These are phyloP conservation scores for Eucera pruinosa DNA, from an alignment of 2,888 invertebrate species.

Conservation along the genomic window DNA sequence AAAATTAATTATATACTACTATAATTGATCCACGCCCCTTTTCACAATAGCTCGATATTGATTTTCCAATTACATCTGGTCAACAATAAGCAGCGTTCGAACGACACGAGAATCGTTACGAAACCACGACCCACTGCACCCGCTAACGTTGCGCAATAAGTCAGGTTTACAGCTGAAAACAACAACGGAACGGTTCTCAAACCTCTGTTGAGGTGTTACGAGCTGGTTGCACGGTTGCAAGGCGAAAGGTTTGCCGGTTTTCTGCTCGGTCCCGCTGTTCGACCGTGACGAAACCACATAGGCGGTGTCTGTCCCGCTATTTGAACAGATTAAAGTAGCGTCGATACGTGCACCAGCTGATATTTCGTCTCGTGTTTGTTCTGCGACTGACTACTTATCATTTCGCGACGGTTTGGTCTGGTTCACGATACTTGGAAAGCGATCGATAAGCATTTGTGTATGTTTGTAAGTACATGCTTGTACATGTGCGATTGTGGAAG, in stretches of 20 bases:
- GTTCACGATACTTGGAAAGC: neutral
- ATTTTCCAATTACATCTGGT: constrained; percentile 26
- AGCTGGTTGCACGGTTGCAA: constrained; percentile 23
- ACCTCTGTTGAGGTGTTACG: constrained; percentile 20
- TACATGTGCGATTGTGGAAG: too few relatives aligned
- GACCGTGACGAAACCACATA: constrained; percentile 71
- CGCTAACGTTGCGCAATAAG: constrained; percentile 34
- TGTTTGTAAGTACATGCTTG: too few relatives aligned
- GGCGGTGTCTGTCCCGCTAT: constrained; percentile 65
- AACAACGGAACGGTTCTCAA: neutral
- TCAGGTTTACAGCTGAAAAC: constrained; percentile 37
- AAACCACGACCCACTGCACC: constrained; percentile 1
- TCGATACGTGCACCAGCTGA: constrained; percentile 35
- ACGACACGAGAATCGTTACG: constrained; percentile 18
- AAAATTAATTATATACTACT: too few relatives aligned
- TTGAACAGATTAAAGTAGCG: constrained; percentile 52
- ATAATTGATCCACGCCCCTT: neutral
- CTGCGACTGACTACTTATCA: constrained; percentile 27
- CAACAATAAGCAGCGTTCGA: constrained; percentile 18
- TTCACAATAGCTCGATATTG: neutral
- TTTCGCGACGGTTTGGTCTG: constrained; percentile 10
- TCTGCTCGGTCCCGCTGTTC: constrained; percentile 42
- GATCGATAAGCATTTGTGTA: constrained; percentile 26
- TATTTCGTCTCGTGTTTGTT: constrained; percentile 36
- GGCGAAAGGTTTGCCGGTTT: constrained; percentile 54